Evolutionary conservation across 1,140 invertebrate genomes (phyloP).

Genomic region (Papilio polyxenes): DNA sequence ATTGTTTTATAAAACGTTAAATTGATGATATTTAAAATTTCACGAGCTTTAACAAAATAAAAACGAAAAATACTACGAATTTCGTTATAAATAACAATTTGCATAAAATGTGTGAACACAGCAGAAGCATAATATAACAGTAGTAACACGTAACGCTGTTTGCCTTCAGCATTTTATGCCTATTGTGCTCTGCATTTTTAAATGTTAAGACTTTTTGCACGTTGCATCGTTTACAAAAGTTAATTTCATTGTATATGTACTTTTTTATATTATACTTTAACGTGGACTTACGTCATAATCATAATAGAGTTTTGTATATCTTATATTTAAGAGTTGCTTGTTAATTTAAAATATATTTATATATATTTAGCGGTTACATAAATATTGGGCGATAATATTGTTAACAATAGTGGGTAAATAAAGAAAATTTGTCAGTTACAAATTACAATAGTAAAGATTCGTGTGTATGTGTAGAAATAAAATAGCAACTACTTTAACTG

Average conservation of each 20-base stretch:
- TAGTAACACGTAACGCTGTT: constrained; percentile 8
- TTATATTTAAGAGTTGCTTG: no score
- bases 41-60: neutral
- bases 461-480: no score
- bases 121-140: constrained; percentile 17
- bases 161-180: constrained; percentile 20
- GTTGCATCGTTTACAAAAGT: constrained; percentile 20
- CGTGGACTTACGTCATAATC: no score
- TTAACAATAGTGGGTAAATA: no score
- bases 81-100: neutral
- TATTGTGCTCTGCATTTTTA: constrained; percentile 16
- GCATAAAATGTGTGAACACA: constrained; percentile 1
- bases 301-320: no score
- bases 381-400: no score
- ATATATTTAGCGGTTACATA: no score
- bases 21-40: neutral
- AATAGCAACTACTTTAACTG: no score
- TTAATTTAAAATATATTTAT: no score
- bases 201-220: constrained; percentile 21
- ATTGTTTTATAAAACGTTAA: neutral
- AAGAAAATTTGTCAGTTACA: no score
- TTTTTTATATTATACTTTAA: neutral
- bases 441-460: no score
- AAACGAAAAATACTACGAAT: neutral
- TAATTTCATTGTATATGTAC: neutral